Conservation (phyloP, 2,888 invertebrate species). For the Acanthosepion lycidas region DNA sequence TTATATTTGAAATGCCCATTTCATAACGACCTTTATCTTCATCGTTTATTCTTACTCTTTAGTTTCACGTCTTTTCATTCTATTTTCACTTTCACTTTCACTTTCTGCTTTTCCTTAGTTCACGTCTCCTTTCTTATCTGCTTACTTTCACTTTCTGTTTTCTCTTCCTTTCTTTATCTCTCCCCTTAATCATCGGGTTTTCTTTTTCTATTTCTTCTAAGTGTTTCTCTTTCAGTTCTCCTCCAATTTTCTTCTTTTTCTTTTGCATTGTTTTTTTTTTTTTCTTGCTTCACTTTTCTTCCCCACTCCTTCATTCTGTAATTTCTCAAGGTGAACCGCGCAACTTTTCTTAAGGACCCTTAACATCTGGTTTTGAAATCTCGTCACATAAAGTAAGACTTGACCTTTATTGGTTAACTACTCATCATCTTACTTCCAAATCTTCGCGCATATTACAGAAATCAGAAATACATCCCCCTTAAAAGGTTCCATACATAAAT, state of each 20-base stretch:
- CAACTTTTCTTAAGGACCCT: neutral
- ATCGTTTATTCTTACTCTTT: too few species aligned
- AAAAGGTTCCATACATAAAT: too few species aligned
- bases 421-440: neutral
- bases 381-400: neutral
- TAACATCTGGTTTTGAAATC: neutral
- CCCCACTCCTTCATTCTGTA: neutral
- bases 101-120: too few species aligned
- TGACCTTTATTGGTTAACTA: neutral
- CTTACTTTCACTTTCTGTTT: neutral
- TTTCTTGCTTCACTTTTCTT: neutral
- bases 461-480: too few species aligned
- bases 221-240: too few species aligned
- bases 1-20: too few species aligned
- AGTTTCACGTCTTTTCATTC: neutral
- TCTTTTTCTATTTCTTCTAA: neutral
- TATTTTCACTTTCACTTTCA: too few species aligned
- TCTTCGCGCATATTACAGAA: neutral
- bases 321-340: neutral
- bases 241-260: neutral
- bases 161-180: neutral
- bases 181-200: neutral
- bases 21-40: too few species aligned
- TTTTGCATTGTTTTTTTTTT: neutral
- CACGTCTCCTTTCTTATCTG: too few species aligned